A percentile compares a stretch with the other conserved stretches of the same genome.
Conservation (phyloP, 1,140 invertebrate species). For the Papilio xuthus region DNA sequence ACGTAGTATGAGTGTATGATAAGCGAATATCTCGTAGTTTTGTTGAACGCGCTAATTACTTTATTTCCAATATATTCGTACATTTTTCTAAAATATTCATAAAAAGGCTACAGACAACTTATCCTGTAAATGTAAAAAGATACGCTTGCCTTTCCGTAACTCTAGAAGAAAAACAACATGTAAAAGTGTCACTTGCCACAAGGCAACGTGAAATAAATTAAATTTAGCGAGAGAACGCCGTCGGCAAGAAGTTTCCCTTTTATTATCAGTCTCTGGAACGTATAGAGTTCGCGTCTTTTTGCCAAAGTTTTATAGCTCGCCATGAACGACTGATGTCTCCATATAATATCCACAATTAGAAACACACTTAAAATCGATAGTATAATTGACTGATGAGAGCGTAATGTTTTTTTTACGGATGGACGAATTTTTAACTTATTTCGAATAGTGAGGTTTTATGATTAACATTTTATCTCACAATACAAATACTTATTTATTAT, state of each 20-base stretch:
- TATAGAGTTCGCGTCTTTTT: not conserved
- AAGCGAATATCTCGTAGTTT: too few relatives aligned
- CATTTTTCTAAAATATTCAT: not conserved
- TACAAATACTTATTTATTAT: too few relatives aligned
- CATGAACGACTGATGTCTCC: not conserved
- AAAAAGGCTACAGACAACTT: not conserved
- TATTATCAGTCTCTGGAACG: not conserved
- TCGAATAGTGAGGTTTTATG: too few relatives aligned
- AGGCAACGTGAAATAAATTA: conserved; percentile 9
- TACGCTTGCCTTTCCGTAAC: not conserved
- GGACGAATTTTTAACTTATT: too few relatives aligned
- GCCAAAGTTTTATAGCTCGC: not conserved
- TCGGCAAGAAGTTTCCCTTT: conserved; percentile 11
- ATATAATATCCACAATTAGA: not conserved
- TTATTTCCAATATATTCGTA: not conserved
- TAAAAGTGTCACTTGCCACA: conserved; percentile 11
- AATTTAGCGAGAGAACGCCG: not conserved
- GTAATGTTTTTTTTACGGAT: not conserved
- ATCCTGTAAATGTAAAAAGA: not conserved
- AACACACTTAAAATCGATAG: not conserved
- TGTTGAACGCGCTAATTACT: not conserved
- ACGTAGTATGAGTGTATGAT: too few relatives aligned
- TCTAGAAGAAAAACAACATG: conserved; percentile 2
- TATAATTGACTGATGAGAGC: not conserved
- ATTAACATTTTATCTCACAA: too few relatives aligned